Evolutionary conservation across 2,888 invertebrate genomes (phyloP), one percentile per base, ranked within the genome.

Genomic region (Pseudoips prasinana): DNA sequence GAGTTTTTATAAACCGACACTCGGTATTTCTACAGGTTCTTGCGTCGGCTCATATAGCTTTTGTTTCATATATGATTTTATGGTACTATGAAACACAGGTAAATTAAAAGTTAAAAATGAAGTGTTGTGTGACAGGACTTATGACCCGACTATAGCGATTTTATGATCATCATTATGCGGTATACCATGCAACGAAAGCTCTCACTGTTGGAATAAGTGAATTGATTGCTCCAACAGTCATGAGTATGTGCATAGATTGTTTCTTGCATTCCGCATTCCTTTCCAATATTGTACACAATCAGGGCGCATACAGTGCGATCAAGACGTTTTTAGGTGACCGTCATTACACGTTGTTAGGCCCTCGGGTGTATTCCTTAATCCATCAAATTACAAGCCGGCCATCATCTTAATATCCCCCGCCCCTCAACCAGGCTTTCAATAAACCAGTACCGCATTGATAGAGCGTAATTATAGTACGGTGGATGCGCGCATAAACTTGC

Each of bases 321-420:
- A 62, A 70, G 66, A 61, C 58, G 64, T 75, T 76, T 78, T 80
- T 76, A 73, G 74, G 69, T 58, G 73, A 64, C 61, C 64, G 61
- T 78, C 73, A 83, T 81, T 83, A 79, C 73, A 64, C 62, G 69
- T 72, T 63, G 77, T 77, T 77, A 63, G 64, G 72, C 74, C 76
- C 52, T 71, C 81, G 82, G 81, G 80, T 78, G 74, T 77, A 73
- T 83, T 77, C 84, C 81, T 77, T 79, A 77, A 83, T 85, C 77
- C 80, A 80, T 83, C 86, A 85, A 87, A 87, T 87, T 86, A 84
- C 83, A 73, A 82, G 82, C 78, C 82, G 71, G 73, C 72, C 72
- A 83, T 82, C 82, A 77, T 76, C 79, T 79, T 87, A 87, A 87
- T 87, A 77, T 79, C 73, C 80, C 73, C 85, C 86, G 86, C 86